Evolutionary conservation across 2,888 invertebrate species (phyloP).

Genomic region (Dasypogon diadema): DNA sequence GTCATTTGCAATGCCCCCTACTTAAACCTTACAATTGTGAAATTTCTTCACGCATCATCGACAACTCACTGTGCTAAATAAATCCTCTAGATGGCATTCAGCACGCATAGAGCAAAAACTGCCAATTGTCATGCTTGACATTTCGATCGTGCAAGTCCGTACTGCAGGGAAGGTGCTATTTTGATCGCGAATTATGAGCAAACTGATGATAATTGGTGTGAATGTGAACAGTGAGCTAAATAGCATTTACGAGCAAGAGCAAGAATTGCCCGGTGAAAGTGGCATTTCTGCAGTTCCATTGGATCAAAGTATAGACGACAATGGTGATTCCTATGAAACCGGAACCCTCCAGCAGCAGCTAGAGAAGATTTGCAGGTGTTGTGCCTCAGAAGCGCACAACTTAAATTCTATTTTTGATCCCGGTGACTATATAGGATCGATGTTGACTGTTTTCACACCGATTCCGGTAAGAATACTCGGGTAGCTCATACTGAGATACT

Average conservation of each 20-base stretch:
- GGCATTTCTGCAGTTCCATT: neutral
- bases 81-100: no score
- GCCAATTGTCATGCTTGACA: no score
- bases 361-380: slow-evolving; percentile 52
- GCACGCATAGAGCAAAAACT: no score
- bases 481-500: neutral
- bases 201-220: slow-evolving; percentile 1
- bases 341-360: neutral
- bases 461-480: slow-evolving; percentile 45
- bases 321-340: neutral
- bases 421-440: slow-evolving; percentile 43
- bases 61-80: no score
- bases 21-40: no score
- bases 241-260: neutral
- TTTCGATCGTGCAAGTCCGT: no score
- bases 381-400: slow-evolving; percentile 6
- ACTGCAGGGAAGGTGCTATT: no score
- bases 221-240: neutral
- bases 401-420: slow-evolving; percentile 52
- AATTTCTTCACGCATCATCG: no score
- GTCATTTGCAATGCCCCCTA: no score
- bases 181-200: slow-evolving; percentile 6
- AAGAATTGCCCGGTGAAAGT: neutral
- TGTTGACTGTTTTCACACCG: slow-evolving; percentile 47
- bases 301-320: neutral